Evolutionary conservation across 2,888 invertebrate species (phyloP).

Genomic region (Electrophaes corylata): DNA sequence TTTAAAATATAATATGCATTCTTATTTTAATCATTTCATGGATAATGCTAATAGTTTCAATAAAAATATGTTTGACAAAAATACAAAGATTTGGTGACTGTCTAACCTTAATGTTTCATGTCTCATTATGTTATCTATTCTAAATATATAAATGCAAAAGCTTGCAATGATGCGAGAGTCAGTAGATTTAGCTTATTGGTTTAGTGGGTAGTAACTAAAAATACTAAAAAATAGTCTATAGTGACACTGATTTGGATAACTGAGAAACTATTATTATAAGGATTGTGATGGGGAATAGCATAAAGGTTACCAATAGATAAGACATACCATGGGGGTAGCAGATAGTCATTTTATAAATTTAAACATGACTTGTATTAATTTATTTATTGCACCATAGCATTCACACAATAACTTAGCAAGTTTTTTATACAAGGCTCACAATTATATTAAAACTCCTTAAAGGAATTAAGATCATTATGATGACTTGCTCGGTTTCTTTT

Average conservation of each 20-base stretch:
- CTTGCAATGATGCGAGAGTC: too few species aligned
- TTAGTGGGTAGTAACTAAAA: too few species aligned
- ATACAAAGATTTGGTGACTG: not conserved
- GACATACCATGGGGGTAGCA: not conserved
- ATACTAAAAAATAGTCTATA: too few species aligned
- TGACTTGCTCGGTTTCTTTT: not conserved
- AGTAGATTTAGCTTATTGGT: too few species aligned
- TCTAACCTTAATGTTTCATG: not conserved
- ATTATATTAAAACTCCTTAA: not conserved
- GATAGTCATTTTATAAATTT: conserved; percentile 2
- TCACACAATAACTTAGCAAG: not conserved
- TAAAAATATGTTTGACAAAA: not conserved
- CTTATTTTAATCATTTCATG: not conserved
- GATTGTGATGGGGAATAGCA: not conserved
- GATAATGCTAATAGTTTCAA: not conserved
- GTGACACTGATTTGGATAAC: too few species aligned
- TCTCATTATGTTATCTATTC: not conserved
- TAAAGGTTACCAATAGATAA: not conserved
- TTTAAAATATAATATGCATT: conserved; percentile 12
- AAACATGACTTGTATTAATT: not conserved
- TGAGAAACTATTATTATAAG: too few species aligned
- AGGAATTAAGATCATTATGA: too few species aligned
- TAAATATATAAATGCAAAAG: too few species aligned
- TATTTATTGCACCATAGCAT: not conserved
- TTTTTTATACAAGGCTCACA: not conserved